Evolutionary conservation across 2,888 invertebrate genomes (phyloP), one percentile per base, ranked within the genome.

Genomic region (Xestia rhomboidea): DNA sequence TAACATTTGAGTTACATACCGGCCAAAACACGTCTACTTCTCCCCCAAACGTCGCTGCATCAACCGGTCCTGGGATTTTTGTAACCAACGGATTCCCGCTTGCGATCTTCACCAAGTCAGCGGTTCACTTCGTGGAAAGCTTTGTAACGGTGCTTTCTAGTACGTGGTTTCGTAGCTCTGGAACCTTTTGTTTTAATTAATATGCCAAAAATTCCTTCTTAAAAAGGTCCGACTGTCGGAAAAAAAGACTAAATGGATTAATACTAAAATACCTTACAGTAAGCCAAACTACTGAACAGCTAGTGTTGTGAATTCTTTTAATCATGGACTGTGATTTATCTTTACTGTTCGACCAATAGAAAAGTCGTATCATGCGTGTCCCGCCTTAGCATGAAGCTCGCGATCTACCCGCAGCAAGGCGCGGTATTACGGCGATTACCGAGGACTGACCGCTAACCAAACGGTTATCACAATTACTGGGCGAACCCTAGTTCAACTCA

Each of bases 391-490:
- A 2, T 2, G 18, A 10, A 41, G 27, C 13, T 69, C 44, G 62
- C 60, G 5, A 15, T 27, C 24, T 6, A 2, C 18, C 24, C 60
- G 34, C 24, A 10, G 6, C 57, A 51, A 60, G 72, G 78, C 64
- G 63, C 27, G 70, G 68, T 38, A 73, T 75, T 63, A 82, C 60
- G 62, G 44, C 30, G 73, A 77, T 85, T 87, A 85, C 69, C 57
- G 63, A 62, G 63, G 49, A 67, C 73, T 76, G 78, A 76, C 86
- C 81, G 83, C 76, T 46, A 75, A 79, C 77, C 82, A 63, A 85
- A 80, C 66, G 63, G 72, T 77, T 82, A 87, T 87, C 80, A 76
- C 72, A 72, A 87, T 85, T 87, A 87, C 83, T 66, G 44, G 66
- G n/a, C 46, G 38, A 72, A 27, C 70, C 68, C 67, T 60, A 70